Conservation (phyloP, 2,797 vertebrate genomes). For the Acanthiza pusilla region DNA sequence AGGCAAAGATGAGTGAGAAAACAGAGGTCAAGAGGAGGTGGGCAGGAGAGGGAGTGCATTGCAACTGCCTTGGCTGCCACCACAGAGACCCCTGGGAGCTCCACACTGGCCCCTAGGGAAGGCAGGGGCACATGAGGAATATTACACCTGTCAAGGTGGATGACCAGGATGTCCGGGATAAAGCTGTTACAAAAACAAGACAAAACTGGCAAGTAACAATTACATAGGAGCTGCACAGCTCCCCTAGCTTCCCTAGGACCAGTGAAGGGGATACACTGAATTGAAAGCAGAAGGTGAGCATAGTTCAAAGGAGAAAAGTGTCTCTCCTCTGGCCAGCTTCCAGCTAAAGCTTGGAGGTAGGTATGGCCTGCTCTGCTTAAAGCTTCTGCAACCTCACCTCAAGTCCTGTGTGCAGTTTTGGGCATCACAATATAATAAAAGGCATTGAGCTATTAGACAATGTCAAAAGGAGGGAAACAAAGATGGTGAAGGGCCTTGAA, state of each 20-base stretch:
- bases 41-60: rapidly evolving
- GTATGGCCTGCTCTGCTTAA: background rate
- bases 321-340: background rate
- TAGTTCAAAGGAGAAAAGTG: background rate
- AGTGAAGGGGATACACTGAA: rapidly evolving
- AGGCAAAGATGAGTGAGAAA: background rate
- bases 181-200: background rate
- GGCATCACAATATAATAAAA: background rate
- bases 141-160: background rate
- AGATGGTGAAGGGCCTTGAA: background rate
- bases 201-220: background rate
- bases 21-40: background rate
- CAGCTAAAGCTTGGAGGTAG: background rate
- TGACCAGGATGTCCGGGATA: background rate
- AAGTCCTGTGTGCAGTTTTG: background rate
- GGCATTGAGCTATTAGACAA: background rate
- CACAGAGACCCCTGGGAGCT: background rate
- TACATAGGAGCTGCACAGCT: rapidly evolving
- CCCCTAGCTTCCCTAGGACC: background rate
- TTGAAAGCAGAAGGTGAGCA: background rate
- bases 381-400: background rate
- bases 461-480: background rate
- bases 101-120: background rate
- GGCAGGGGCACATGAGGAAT: background rate
- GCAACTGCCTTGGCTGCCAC: background rate